Evolutionary conservation across 2,797 vertebrate genomes (phyloP).

Genomic region (Borostomias antarcticus): DNA sequence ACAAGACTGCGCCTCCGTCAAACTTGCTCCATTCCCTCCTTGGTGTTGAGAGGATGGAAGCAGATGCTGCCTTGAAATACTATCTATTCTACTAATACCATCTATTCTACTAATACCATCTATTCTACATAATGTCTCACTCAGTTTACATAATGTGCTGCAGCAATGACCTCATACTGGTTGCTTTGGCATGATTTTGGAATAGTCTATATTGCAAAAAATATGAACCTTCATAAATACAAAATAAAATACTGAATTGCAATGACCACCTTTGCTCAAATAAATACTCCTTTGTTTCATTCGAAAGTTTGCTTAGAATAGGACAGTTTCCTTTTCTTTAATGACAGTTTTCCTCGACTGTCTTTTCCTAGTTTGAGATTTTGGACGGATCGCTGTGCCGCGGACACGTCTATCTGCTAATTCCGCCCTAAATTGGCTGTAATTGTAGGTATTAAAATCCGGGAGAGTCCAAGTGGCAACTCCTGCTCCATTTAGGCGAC

Average conservation of each 20-base stretch:
- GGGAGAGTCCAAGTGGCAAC: conserved; percentile 91
- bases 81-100: background rate
- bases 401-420: conserved; percentile 76
- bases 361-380: conserved; percentile 71
- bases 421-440: conserved; percentile 91
- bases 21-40: conserved; percentile 17
- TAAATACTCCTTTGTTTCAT: too few relatives aligned
- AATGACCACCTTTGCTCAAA: too few relatives aligned
- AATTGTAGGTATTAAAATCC: conserved; percentile 98
- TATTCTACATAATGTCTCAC: background rate
- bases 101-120: background rate
- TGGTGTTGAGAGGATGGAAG: background rate
- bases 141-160: background rate
- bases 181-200: background rate
- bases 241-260: background rate
- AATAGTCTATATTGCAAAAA: too few relatives aligned
- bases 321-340: too few relatives aligned
- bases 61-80: background rate
- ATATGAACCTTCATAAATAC: too few relatives aligned
- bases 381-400: conserved; percentile 82
- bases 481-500: conserved; percentile 89
- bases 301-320: too few relatives aligned
- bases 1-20: conserved; percentile 20
- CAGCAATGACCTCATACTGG: background rate
- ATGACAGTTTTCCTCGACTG: background rate